A percentile compares a stretch with the other conserved stretches of the same genome.
These are phyloP conservation scores for Ailuropoda melanoleuca DNA, from an alignment of 2,113 vertebrate genomes.

Conservation along the genomic window DNA sequence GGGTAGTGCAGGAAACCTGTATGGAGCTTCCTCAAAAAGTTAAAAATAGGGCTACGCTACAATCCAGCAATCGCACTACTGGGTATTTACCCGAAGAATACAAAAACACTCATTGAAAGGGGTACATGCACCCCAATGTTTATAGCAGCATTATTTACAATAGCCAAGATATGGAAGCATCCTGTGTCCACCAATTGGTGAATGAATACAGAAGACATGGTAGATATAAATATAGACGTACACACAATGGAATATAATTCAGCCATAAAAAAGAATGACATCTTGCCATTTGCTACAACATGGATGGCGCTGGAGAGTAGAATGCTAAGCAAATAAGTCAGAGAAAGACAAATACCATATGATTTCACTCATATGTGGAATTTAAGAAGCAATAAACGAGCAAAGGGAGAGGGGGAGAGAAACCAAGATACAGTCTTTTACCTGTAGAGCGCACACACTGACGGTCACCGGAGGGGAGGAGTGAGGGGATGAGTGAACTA, in stretches of 20 bases:
- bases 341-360: neutral
- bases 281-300: neutral
- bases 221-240: neutral
- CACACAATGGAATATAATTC: neutral
- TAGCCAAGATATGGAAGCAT: neutral
- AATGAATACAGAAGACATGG: neutral
- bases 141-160: neutral
- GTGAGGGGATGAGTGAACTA: neutral
- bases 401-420: neutral
- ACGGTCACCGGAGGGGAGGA: neutral
- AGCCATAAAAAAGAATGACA: neutral
- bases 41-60: neutral
- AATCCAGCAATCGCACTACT: neutral
- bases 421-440: neutral
- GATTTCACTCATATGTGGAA: neutral
- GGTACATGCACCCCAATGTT: neutral
- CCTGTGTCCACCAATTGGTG: neutral
- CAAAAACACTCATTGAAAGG: neutral
- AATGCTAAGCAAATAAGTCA: neutral
- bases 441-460: neutral
- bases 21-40: neutral
- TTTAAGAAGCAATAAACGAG: neutral
- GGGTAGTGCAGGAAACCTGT: neutral
- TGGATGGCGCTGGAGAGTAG: neutral
- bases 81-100: neutral